Evolutionary conservation across 2,113 vertebrate species (phyloP).

Genomic region (Syrmaticus mikado): DNA sequence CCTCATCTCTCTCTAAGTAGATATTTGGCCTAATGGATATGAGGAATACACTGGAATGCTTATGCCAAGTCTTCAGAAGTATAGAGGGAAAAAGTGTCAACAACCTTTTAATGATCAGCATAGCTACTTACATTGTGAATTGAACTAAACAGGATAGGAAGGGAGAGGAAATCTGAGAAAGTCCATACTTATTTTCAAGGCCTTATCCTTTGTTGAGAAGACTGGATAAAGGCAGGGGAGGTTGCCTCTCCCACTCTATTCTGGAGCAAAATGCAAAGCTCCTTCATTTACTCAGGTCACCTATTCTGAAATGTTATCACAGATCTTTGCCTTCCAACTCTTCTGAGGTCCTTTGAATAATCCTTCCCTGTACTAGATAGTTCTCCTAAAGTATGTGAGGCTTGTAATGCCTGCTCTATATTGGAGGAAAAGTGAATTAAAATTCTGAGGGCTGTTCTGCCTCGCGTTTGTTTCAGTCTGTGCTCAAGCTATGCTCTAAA

Average conservation of each 20-base stretch:
- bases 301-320: neutral
- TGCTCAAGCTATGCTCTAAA: neutral
- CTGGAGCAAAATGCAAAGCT: neutral
- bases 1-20: neutral
- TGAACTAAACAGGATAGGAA: neutral
- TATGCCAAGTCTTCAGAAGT: neutral
- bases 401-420: neutral
- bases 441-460: neutral
- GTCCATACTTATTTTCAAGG: neutral
- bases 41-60: neutral
- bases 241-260: neutral
- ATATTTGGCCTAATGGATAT: neutral
- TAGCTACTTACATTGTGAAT: neutral
- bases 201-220: neutral
- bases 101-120: neutral
- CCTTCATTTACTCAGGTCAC: neutral
- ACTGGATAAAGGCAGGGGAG: neutral
- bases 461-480: conserved; percentile 38
- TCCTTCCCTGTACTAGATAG: neutral
- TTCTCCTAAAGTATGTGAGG: neutral
- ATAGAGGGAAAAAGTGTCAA: neutral
- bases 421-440: neutral
- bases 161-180: neutral
- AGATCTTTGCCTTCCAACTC: neutral
- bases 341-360: neutral